A percentile compares a stretch with the other conserved stretches of the same genome.
These are phyloP conservation scores for Melanotaenia duboulayi DNA, from an alignment of 2,113 vertebrate species.

Conservation along the genomic window DNA sequence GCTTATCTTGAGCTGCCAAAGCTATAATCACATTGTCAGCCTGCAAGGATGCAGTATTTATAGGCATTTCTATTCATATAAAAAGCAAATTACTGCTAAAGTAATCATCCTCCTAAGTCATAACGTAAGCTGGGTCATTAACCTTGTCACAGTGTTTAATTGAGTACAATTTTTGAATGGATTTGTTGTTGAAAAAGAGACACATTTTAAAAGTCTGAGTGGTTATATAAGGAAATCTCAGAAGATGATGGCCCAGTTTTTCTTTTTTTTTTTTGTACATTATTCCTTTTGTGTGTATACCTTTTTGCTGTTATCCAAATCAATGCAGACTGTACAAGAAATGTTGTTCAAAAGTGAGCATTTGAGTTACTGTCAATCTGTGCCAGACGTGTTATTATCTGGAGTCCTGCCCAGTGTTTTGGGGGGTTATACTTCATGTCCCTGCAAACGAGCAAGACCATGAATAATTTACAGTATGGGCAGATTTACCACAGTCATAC, in stretches of 20 bases:
- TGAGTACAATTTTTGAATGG: conserved; percentile 1
- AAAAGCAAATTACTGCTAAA: conserved; percentile 68
- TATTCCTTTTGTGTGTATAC: conserved; percentile 1
- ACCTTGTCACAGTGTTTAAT: conserved; percentile 48
- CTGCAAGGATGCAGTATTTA: conserved; percentile 68
- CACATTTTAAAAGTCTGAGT: conserved; percentile 2
- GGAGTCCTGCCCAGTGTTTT: conserved; percentile 28
- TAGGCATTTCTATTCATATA: conserved; percentile 57
- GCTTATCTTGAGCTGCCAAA: conserved; percentile 75
- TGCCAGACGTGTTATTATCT: conserved; percentile 36
- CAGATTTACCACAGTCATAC: conserved; percentile 45
- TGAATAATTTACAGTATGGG: conserved; percentile 48
- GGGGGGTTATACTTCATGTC: conserved; percentile 33
- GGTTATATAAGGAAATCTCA: conserved; percentile 18
- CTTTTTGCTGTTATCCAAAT: conserved; percentile 52
- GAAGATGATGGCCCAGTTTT: conserved; percentile 18
- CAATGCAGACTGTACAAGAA: conserved; percentile 30
- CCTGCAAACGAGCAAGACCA: conserved; percentile 40
- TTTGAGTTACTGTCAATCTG: conserved; percentile 38
- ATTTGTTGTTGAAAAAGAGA: conserved; percentile 6
- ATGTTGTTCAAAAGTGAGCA: conserved; percentile 38
- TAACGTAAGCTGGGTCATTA: conserved; percentile 54
- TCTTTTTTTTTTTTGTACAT: conserved; percentile 35
- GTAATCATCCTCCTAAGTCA: conserved; percentile 60
- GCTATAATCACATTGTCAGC: conserved; percentile 75